Percentiles rank a stretch among this genome's conserved stretches.
phyloP scores from a whole-genome alignment of 1,140 invertebrate genomes.

The Caenorhabditis inopinata region DNA sequence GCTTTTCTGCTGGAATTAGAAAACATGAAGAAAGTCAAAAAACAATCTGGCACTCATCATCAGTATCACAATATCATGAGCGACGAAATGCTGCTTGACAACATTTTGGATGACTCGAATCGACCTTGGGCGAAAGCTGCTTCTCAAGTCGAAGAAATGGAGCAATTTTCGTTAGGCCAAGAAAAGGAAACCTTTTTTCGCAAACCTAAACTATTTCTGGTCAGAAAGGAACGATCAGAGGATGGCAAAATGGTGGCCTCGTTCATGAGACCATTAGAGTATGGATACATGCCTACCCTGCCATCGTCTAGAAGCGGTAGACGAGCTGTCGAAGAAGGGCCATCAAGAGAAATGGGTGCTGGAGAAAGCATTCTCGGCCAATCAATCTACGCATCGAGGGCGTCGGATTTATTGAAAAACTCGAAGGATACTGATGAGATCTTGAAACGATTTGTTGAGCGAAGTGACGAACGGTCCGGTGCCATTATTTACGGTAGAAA shows the following conservation, averaged over 20 bases:
- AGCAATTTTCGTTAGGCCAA: not conserved
- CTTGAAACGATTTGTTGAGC: not conserved
- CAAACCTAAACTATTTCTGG: constrained; percentile 23
- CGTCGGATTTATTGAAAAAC: not conserved
- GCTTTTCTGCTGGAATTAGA: not conserved
- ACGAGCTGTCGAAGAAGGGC: too few species aligned
- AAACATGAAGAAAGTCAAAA: not conserved
- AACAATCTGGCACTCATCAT: too few species aligned
- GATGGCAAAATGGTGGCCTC: not conserved
- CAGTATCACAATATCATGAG: not conserved
- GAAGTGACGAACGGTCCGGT: not conserved
- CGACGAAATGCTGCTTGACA: not conserved
- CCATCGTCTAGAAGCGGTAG: not conserved
- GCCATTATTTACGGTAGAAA: constrained; percentile 6
- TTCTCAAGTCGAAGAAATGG: not conserved
- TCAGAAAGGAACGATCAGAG: not conserved
- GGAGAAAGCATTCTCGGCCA: not conserved
- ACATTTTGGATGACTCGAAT: not conserved
- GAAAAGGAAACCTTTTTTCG: constrained; percentile 4
- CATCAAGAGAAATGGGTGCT: not conserved
- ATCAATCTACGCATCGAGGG: not conserved
- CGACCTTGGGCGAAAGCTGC: not conserved
- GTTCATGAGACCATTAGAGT: not conserved
- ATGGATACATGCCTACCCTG: not conserved
- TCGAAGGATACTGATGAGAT: constrained; percentile 14